Base-by-base conservation (phyloP, 2,888 invertebrate species). In the Tuta absoluta region DNA sequence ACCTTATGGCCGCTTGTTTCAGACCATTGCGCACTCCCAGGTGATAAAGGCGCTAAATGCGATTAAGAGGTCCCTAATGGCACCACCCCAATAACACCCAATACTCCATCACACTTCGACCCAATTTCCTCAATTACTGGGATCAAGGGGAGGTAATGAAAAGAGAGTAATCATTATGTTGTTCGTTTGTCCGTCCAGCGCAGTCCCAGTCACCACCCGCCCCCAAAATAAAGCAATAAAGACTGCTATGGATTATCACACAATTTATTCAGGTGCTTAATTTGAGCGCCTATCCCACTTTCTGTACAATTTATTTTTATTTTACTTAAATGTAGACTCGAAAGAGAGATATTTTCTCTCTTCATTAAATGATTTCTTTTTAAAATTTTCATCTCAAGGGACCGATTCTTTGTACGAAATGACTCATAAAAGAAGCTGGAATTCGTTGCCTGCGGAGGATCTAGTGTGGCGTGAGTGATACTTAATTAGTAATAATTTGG, bases 201-300 rank as follows among this genome's bases (percentile, higher is more conserved):
- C 74, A 74, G 81, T 76, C 82, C n/a, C n/a, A n/a, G 79, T 78
- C 79, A 85, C 82, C 81, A 72, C 75, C 76, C 83, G 81, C 85
- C 80, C 79, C 76, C 75, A 71, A 80, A 81, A 83, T 85, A 85
- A 88, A 87, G 82, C 88, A 89, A 88, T 86, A 88, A 88, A 87
- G 86, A 89, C 88, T 86, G 82, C 85, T 84, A 75, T 76, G 90
- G 91, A 91, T 91, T 91, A 91, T 89, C 90, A 85, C 87, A 86
- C 88, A 91, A 91, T 91, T 91, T 91, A 91, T 91, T 89, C 91
- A 90, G 91, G 89, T 90, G 91, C 90, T 91, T 91, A 88, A 90
- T 91, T 91, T 89, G 87, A 88, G 87, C 84, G 85, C 82, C 87
- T 80, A 86, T 85, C 84, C 85, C 85, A 86, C 87, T 89, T 87